phyloP scores from a whole-genome alignment of 2,888 invertebrate species.

The Pemphredon lugubris region DNA sequence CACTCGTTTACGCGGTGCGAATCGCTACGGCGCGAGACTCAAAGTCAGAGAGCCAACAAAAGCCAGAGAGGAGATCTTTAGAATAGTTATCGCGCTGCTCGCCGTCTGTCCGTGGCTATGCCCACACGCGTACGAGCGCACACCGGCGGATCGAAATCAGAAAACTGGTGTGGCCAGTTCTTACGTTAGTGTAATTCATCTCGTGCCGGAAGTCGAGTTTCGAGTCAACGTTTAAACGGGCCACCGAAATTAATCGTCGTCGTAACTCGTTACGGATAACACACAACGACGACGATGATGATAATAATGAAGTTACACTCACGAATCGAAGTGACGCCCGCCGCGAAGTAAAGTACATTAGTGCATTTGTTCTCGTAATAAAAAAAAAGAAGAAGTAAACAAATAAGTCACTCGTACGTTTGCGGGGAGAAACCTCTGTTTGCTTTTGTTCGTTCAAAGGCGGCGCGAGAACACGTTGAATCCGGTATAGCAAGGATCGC shows the following conservation, averaged over 20 bases:
- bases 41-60: background rate
- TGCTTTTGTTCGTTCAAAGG: too few relatives aligned
- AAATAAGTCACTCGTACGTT: too few relatives aligned
- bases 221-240: background rate
- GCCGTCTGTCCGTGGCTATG: background rate
- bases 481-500: too few relatives aligned
- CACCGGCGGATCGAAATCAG: background rate
- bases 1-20: constrained; percentile 28
- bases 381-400: too few relatives aligned
- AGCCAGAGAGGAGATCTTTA: background rate
- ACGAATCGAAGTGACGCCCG: too few relatives aligned
- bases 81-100: background rate
- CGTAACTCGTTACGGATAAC: background rate
- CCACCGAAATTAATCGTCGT: constrained; percentile 1
- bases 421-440: too few relatives aligned
- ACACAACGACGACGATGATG: too few relatives aligned
- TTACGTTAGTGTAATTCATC: constrained; percentile 1
- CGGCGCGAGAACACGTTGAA: too few relatives aligned
- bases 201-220: background rate
- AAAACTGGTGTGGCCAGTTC: background rate
- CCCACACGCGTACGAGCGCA: too few relatives aligned
- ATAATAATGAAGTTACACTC: too few relatives aligned
- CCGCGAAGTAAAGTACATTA: too few relatives aligned
- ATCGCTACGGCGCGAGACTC: background rate
- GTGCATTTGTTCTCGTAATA: too few relatives aligned